Percentiles rank a stretch among this genome's conserved stretches.
Evolutionary conservation across 2,888 invertebrate species (phyloP).

Genomic region (Eupithecia subumbrata): DNA sequence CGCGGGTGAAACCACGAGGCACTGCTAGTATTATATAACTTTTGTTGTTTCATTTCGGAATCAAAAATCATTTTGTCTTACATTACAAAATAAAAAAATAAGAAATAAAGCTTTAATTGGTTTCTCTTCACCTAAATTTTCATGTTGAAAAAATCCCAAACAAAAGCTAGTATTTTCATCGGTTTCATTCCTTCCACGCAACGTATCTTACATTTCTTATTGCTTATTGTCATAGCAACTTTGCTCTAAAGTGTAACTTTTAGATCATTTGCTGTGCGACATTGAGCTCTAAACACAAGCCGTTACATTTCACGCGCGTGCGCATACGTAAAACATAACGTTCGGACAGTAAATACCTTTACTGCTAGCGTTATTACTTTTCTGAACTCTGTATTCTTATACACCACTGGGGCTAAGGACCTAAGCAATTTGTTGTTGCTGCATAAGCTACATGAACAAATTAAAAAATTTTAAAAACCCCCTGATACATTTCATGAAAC

Average conservation of each 20-base stretch:
- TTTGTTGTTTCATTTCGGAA: no score
- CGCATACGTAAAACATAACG: slow-evolving; percentile 38
- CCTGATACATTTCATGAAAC: no score
- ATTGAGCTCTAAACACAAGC: slow-evolving; percentile 9
- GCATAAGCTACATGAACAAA: no score
- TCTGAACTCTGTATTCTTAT: slow-evolving; percentile 32
- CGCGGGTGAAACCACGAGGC: no score
- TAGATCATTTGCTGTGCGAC: background rate
- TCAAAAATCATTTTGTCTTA: no score
- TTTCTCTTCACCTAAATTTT: no score
- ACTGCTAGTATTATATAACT: no score
- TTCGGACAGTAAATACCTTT: slow-evolving; percentile 45
- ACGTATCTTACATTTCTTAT: background rate
- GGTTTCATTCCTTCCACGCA: background rate
- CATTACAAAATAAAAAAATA: no score
- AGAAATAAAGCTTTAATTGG: no score
- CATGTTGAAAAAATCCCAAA: background rate
- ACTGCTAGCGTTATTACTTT: slow-evolving; percentile 44
- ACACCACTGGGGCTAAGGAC: slow-evolving; percentile 27
- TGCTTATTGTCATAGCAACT: slow-evolving; percentile 1
- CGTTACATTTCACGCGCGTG: slow-evolving; percentile 33
- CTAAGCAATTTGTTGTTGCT: background rate
- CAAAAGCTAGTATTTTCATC: background rate
- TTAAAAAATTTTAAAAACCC: no score
- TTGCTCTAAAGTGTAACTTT: slow-evolving; percentile 8